Evolutionary conservation across 1,140 invertebrate genomes (phyloP), one percentile per base, ranked within the genome.

Genomic region (Brachionus plicatilis): DNA sequence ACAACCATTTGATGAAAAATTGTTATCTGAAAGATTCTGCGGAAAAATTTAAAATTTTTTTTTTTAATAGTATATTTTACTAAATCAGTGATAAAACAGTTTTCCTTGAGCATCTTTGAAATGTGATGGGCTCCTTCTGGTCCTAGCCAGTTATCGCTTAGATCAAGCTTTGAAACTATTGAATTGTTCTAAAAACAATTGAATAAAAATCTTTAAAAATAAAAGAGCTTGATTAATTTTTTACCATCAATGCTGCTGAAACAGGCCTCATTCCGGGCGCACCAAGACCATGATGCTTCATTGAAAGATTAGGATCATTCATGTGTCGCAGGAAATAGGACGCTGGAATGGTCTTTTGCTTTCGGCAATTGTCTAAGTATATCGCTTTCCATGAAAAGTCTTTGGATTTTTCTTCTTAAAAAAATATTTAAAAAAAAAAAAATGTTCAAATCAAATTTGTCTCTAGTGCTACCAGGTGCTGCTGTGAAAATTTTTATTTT

Each of bases 231-330:
- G 14, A 83, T 53, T 6, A n/a, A 24, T 50, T 60, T 50, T 12
- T 72, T 33, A 86, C 79, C 88, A 86, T 86, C 89, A 89, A 66
- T 24, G 88, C 87, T 20, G 86, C 86, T 60, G 88, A 87, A 17
- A 90, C 87, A 45, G 89, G 88, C 80, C 87, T 87, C 85, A 89
- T 87, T 56, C 88, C 88, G 9, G 86, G 85, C 7, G 86, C 83
- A 12, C 88, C 88, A n/a, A 90, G 86, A 12, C 88, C 88, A 85
- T 90, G 89, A 72, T 90, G 89, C 60, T 87, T 88, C 86, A 90
- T 87, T 45, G 86, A 86, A 14, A 90, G 86, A 11, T 86, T 27
- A 11, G 78, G 72, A 65, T 89, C 88, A 29, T 88, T 85, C 87
- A 90, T 88, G 85, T 90, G 89, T 7, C 89, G 86, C 5, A 90